Evolutionary conservation across 2,113 vertebrate species (phyloP).

Genomic region (Clupea harengus): DNA sequence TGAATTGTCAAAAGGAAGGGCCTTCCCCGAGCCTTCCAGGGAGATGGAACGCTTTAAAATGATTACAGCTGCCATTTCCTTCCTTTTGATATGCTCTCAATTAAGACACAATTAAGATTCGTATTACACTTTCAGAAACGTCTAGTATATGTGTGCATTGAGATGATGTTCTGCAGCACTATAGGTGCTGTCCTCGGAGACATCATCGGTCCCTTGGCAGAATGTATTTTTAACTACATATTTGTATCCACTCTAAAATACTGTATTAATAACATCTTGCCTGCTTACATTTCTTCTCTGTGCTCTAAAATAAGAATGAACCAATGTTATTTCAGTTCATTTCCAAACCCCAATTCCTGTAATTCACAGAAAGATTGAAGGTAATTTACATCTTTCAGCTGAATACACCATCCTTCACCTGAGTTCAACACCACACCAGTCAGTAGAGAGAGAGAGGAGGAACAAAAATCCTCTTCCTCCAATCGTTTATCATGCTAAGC

Average conservation of each 20-base stretch:
- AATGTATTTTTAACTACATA: background rate
- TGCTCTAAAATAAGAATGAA: background rate
- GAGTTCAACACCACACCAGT: background rate
- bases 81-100: conserved; percentile 4
- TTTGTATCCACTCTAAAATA: background rate
- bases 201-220: background rate
- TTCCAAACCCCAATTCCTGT: background rate
- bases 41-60: conserved; percentile 47
- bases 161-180: background rate
- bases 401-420: background rate
- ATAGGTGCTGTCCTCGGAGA: background rate
- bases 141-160: background rate
- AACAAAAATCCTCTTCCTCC: background rate
- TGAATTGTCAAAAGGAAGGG: conserved; percentile 41
- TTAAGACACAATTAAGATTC: background rate
- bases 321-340: background rate
- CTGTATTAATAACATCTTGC: background rate
- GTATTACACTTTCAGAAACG: background rate
- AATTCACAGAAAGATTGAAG: background rate
- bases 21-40: conserved; percentile 14
- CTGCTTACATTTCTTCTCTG: background rate
- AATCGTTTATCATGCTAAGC: background rate
- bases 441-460: background rate
- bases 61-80: conserved; percentile 34
- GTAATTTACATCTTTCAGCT: background rate